These are phyloP conservation scores for Radopholus similis DNA, from an alignment of 1,140 invertebrate species.

Conservation along the genomic window DNA sequence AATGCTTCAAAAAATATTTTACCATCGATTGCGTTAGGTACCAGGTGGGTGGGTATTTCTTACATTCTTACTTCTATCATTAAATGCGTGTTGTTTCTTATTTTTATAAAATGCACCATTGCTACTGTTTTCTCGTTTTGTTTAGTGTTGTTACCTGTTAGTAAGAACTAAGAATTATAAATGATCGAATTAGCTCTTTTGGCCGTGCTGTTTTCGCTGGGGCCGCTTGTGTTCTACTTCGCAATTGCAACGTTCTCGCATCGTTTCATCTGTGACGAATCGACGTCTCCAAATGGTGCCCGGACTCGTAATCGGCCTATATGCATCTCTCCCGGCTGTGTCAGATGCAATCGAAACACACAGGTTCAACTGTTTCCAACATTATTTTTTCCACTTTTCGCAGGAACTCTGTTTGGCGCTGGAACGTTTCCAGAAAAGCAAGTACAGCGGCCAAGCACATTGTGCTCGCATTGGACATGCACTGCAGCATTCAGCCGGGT, in stretches of 20 bases:
- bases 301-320: background rate
- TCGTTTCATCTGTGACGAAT: background rate
- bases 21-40: no score
- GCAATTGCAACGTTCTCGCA: slow-evolving; percentile 3
- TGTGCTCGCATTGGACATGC: background rate
- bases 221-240: slow-evolving; percentile 1
- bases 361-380: background rate
- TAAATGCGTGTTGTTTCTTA: no score
- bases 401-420: slow-evolving; percentile 14
- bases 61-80: no score
- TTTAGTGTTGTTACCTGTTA: no score
- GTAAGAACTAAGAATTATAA: no score
- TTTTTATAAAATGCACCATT: no score
- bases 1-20: no score
- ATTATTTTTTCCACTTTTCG: slow-evolving; percentile 2
- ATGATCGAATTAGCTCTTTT: no score
- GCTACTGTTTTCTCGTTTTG: no score
- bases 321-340: slow-evolving; percentile 21
- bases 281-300: background rate
- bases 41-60: no score
- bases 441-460: background rate
- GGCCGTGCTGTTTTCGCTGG: background rate
- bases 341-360: slow-evolving; percentile 17
- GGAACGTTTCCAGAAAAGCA: slow-evolving; percentile 4
- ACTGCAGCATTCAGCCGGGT: background rate